Base-by-base conservation (phyloP, 2,888 invertebrate genomes). In the Tenthredo mesomela region DNA sequence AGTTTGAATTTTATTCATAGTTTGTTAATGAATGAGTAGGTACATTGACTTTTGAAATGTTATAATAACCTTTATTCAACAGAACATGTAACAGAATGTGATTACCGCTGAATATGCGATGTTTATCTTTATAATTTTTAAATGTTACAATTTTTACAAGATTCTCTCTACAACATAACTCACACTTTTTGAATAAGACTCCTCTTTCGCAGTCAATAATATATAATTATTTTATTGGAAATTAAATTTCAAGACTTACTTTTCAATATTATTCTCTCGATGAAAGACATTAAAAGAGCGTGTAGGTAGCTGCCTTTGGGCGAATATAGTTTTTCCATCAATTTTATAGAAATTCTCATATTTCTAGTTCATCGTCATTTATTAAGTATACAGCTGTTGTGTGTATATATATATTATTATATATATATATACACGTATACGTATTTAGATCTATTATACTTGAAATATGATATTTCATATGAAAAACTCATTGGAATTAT, bases 31-130 rank as follows among this genome's bases (percentile, higher is more conserved):
- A 67, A 33, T 67, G 67, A 33, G 33, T 67, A 67, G 6, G 6
- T 15, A 67, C 29, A 33, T 67, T 67, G 67, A 67, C 18, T 67
- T 67, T 29, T 67, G 29, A 67, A 90, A 90, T 90, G 87, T 91
- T 89, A 90, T 89, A 89, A 88, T 90, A 90, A 90, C 87, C 89
- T 91, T 91, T 91, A 90, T 89, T 91, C 88, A 90, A 91, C 90
- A 89, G 87, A 90, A 91, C 90, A 90, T 89, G 86, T 90, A 91
- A 91, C 91, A 91, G 90, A 91, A 89, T 89, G 88, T 29, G 58
- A 43, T 37, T 12, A 25, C 71, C 40, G 40, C 43, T 25, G 29
- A 67, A 25, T 43, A 21, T 50, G 61, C 61, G 61, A 80, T 61
- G 21, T 80, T 61, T 80, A 15, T 80, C 61, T 40, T 37, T 65